Evolutionary conservation across 2,113 vertebrate species (phyloP).

Genomic region (Dinomys branickii): DNA sequence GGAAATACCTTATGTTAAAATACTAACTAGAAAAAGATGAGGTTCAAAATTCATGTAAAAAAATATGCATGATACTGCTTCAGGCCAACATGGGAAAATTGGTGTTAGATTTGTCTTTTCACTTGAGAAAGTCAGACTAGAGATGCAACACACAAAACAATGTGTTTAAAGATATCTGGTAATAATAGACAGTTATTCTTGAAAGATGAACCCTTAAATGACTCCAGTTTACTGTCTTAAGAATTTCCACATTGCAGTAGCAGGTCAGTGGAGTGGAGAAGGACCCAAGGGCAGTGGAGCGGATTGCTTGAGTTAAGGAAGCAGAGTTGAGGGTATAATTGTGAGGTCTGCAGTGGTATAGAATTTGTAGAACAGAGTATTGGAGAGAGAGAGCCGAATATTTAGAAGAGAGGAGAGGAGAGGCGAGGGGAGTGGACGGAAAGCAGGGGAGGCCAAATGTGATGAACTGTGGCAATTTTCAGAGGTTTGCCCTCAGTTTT

Average conservation of each 20-base stretch:
- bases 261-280: background rate
- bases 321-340: background rate
- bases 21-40: background rate
- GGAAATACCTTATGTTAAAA: conserved; percentile 34
- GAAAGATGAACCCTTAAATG: background rate
- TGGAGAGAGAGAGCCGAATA: background rate
- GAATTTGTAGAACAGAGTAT: background rate
- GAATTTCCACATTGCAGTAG: background rate
- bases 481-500: background rate
- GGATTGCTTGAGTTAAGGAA: background rate
- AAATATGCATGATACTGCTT: background rate
- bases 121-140: background rate
- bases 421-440: too few relatives aligned
- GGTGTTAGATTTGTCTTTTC: background rate
- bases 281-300: too few relatives aligned
- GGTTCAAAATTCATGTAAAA: conserved; percentile 30
- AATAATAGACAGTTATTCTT: background rate
- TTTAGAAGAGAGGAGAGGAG: background rate
- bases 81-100: background rate
- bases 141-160: background rate
- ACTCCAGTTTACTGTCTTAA: background rate
- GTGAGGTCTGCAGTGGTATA: background rate
- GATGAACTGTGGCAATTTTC: background rate
- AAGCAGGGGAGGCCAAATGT: background rate
- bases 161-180: background rate